Conservation (phyloP, 2,113 vertebrate species). For the Raja brachyura region DNA sequence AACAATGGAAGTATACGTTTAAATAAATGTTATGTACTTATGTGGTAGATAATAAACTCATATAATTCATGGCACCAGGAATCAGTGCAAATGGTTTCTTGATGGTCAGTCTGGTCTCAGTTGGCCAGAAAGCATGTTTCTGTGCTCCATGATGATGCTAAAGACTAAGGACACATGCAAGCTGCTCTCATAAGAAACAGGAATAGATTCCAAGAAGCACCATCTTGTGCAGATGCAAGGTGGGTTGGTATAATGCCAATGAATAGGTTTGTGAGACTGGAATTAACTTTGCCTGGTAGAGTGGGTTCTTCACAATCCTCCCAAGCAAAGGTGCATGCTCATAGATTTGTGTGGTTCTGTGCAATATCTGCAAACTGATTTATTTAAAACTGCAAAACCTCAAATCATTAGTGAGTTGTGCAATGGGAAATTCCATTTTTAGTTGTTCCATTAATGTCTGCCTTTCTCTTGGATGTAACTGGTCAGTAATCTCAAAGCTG, state of each 20-base stretch:
- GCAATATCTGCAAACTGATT: background rate
- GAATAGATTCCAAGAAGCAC: background rate
- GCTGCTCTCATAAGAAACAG: background rate
- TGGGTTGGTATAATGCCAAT: background rate
- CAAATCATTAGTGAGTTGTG: background rate
- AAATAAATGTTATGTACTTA: background rate
- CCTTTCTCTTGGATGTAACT: too few relatives aligned
- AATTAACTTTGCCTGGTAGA: background rate
- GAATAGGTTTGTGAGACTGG: background rate
- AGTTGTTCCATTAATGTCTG: background rate
- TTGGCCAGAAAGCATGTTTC: too few relatives aligned
- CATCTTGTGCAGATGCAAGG: background rate
- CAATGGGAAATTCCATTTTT: background rate
- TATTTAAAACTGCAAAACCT: background rate
- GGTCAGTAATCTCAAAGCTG: too few relatives aligned
- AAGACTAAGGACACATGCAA: background rate
- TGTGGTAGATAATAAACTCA: too few relatives aligned
- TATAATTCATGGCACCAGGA: too few relatives aligned
- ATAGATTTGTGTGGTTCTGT: background rate
- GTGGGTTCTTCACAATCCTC: background rate
- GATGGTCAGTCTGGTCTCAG: too few relatives aligned
- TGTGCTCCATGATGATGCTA: too few relatives aligned
- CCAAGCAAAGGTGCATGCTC: background rate
- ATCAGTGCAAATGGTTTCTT: too few relatives aligned
- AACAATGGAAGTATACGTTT: background rate